Evolutionary conservation across 2,113 vertebrate species (phyloP), one percentile per base, ranked within the genome.

Genomic region (Ifrita kowaldi): DNA sequence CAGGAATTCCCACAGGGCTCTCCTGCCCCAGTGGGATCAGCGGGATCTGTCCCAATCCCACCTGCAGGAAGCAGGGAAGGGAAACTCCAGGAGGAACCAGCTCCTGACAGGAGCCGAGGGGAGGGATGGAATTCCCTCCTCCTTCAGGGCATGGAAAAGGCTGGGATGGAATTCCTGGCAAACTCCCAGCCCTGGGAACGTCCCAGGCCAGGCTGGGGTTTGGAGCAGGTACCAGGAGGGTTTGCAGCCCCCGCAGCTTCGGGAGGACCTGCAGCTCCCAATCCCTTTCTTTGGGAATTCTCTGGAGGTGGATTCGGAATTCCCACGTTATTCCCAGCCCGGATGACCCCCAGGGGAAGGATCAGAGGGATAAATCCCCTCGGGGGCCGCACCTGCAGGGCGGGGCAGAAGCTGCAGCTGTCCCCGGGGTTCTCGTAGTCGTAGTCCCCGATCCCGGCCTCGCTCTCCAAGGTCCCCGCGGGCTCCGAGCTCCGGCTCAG

Each of bases 361-460:
- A n/a, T 18, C 11, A 9, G 4, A 18, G 17, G 42, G 42, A 19
- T 2, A 6, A 9, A 44, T 1, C 5, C 11, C 16, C 16, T 26
- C 20, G 17, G 7, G 5, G n/a, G 23, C 4, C 2, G 84, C 39
- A 99, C 99, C 99, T 99, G 97, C 37, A 98, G 80, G 4, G 98
- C 98, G 9, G 99, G 99, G 91, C 99, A 99, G 97, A 99, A 99
- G 97, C 99, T 98, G 87, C 98, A 98, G 23, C 98, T 99, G 84
- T 99, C 99, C 0, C 98, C 99, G 83, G 99, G 98, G 47, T 99
- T 99, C 96, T 99, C 97, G 93, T 99, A 99, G 94, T 99, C 97
- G 6, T 99, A 99, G 41, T 99, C 98, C 33, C 96, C 98, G 1
- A 99, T 98, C 10, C 97, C 98, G 28, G 98, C 99, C 22, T 98